Percentiles rank a stretch among this genome's conserved stretches.
phyloP scores from a whole-genome alignment of 2,888 invertebrate genomes.

The Bimastos eiseni region DNA sequence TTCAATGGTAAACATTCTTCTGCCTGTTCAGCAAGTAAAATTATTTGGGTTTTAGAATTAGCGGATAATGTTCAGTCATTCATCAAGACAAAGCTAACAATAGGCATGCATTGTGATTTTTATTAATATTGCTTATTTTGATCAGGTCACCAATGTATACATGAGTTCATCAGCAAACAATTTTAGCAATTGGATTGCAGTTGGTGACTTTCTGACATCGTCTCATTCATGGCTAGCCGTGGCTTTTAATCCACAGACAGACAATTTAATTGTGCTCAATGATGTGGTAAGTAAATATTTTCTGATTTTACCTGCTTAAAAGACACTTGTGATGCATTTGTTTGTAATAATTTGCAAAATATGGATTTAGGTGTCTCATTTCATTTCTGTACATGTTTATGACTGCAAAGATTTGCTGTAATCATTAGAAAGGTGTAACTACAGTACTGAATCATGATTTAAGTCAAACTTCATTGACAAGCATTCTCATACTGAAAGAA shows the following conservation, averaged over 20 bases:
- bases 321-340: background rate
- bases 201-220: background rate
- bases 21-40: too few relatives aligned
- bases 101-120: too few relatives aligned
- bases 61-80: too few relatives aligned
- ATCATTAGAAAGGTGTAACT: background rate
- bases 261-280: background rate
- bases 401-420: background rate
- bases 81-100: too few relatives aligned
- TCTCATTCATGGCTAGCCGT: background rate
- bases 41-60: too few relatives aligned
- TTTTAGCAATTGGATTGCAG: background rate
- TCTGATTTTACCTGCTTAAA: background rate
- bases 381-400: background rate
- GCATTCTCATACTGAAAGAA: too few relatives aligned
- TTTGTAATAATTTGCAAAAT: background rate
- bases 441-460: background rate
- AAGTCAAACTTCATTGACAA: background rate
- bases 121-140: background rate
- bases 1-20: too few relatives aligned
- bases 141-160: background rate
- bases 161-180: background rate
- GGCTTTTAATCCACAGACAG: conserved; percentile 1
- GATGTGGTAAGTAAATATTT: background rate
- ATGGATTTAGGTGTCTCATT: background rate